Conservation (phyloP, 2,888 invertebrate species). For the Cryptocheilus praepositus region DNA sequence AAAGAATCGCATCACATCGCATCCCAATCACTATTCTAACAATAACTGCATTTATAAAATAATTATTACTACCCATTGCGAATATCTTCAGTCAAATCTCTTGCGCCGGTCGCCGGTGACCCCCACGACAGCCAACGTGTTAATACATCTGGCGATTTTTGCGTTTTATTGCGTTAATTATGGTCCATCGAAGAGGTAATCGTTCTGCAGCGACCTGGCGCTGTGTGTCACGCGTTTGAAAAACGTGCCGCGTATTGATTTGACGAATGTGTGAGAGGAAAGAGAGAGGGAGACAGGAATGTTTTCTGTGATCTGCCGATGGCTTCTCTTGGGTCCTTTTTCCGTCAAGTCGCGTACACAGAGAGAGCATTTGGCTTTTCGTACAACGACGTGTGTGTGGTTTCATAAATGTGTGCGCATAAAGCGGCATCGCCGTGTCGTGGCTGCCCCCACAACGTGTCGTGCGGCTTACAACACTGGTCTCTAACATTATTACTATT, state of each 20-base stretch:
- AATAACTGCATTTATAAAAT: too few species aligned
- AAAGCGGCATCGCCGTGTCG: slow-evolving; percentile 12
- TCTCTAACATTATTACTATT: slow-evolving; percentile 67
- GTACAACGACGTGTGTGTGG: background rate
- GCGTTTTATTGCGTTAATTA: too few species aligned
- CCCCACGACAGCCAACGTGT: too few species aligned
- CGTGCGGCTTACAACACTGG: slow-evolving; percentile 55
- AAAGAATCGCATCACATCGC: too few species aligned
- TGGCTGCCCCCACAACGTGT: slow-evolving; percentile 34
- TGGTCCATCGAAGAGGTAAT: too few species aligned
- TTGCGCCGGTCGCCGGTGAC: too few species aligned
- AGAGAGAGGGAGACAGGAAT: slow-evolving; percentile 13
- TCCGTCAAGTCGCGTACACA: background rate
- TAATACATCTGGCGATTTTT: too few species aligned
- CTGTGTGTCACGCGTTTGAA: slow-evolving; percentile 38
- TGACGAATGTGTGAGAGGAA: slow-evolving; percentile 52
- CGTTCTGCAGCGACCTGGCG: too few species aligned
- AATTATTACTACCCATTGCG: too few species aligned
- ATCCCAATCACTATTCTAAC: too few species aligned
- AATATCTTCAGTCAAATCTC: too few species aligned
- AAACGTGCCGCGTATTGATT: slow-evolving; percentile 37
- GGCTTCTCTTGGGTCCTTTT: slow-evolving; percentile 12
- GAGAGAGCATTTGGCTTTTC: background rate
- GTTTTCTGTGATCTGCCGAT: slow-evolving; percentile 27
- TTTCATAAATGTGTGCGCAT: slow-evolving; percentile 9